Base-by-base conservation (phyloP, 2,888 invertebrate species). In the Spilarctia lutea region DNA sequence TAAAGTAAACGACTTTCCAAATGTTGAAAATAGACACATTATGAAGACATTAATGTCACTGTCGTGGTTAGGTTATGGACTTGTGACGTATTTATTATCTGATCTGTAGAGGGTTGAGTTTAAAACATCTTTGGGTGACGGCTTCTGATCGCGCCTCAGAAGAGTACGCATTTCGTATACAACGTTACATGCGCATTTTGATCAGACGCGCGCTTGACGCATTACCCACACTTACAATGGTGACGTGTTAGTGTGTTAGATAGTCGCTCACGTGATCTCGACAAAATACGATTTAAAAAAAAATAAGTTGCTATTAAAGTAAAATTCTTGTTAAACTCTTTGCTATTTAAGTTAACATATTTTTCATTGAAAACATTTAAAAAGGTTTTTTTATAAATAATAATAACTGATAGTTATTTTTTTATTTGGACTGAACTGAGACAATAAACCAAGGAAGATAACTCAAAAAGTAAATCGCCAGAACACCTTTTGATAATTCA, bases 11-110 rank as follows among this genome's bases (percentile, higher is more conserved):
- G 35, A 35, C 24, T 56, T 35, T 52, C 4, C 24, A 8, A 52
- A 56, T 69, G 35, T 69, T 8, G n/a, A 35, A 69, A 39, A 56
- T 56, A 69, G 52, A 69, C n/a, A 56, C 56, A 69, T 56, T 35
- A 69, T 56, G 35, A 24, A 69, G 69, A 56, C 69, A 35, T 69
- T 39, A 69, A 33, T 69, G n/a, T n/a, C 68, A n/a, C 7, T 56
- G 24, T 35, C 20, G 48, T 16, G 52, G 33, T 56, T 69, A 35
- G 3, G 35, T 39, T 56, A 52, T 24, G 13, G 33, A 16, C 24
- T 56, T 69, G 16, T n/a, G 63, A 63, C 63, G 18, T 63, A 30
- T 63, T 63, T 63, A 63, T 63, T 63, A 30, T 63, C 4, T 60
- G 10, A 60, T 60, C 63, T 63, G 63, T 63, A 30, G 63, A 63